Base-by-base conservation (phyloP, 2,113 vertebrate species). In the Ceyx melanurus region DNA sequence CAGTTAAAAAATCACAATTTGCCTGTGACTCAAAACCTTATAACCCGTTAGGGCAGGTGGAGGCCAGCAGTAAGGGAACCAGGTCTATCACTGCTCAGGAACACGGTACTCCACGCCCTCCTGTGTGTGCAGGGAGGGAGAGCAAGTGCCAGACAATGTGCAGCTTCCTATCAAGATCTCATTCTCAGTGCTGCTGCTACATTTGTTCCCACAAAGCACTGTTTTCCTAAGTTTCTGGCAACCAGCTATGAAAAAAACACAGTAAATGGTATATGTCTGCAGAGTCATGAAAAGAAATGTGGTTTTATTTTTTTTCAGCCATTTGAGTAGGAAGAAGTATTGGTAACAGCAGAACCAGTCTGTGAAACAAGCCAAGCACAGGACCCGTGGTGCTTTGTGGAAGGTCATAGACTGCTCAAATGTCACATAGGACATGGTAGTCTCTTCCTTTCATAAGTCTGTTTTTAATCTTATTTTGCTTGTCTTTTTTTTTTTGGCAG, bases 21-120 rank as follows among this genome's bases (percentile, higher is more conserved):
- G 6, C 15, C 19, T 37, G 33, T 57, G 29, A 42, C 13, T 51
- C 11, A 3, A 10, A 79, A 40, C 5, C 23, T 15, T 15, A 11
- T 31, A 54, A 37, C 13, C 1, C 2, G 2, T 7, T 17, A 37
- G 21, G 6, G 4, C 16, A 29, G 29, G 50, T 2, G 2, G 10
- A 76, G 15, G 5, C 22, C 0, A 0, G 8, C 10, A 35, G 13
- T 18, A 11, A n/a, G 22, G 31, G 11, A 51, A 33, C 2, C 0
- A 4, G 0, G 0, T 23, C 20, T 62, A 3, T n/a, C 0, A 0
- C 12, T 67, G 25, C 31, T 56, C 19, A 26, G 7, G 26, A 20
- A 88, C 18, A 25, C 1, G 4, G 46, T 51, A 26, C 10, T 65
- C n/a, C 25, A 7, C 0, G 1, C 42, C 10, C 10, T 76, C 33